Evolutionary conservation across 2,888 invertebrate species (phyloP), one percentile per base, ranked within the genome.

Genomic region (Lepidocyrtinus sp.): DNA sequence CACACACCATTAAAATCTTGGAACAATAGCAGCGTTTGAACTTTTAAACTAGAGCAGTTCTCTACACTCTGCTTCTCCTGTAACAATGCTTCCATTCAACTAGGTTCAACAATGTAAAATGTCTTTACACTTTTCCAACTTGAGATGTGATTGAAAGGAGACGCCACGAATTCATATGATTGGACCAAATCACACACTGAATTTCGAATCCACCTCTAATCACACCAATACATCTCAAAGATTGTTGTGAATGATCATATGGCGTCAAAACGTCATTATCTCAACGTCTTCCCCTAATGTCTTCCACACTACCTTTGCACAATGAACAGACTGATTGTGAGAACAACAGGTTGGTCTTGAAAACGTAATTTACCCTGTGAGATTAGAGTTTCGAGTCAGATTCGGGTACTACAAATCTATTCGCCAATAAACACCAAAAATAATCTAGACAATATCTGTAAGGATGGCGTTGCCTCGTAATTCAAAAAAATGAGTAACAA

Each of bases 401-500:
- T 12, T 55, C 2, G 3, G 17, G n/a, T 55, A 55, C 3, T 55
- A 7, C 3, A 3, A 3, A n/a, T 55, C 17, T 3, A 55, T n/a
- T n/a, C 3, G 55, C 55, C 55, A 55, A 17, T 55, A 55, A 17
- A 55, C 55, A 17, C 2, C n/a, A 7, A 55, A 12, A 55, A 55
- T 25, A 75, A 62, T 24, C 1, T 7, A 55, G 70, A 76, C 69
- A 65, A 46, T 21, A 9, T 67, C 19, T 1, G 22, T 21, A 45
- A 22, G 26, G 22, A 62, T 45, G 67, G 55, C 55, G 25, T 65
- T 72, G 71, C 65, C 77, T 70, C 70, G 72, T 77, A 71, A 72
- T 72, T 77, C 62, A 77, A 67, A 77, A 70, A 76, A 76, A 72
- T 72, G 72, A 65, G 46, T 1, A 61, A 75, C 68, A 69, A 21